phyloP scores from a whole-genome alignment of 2,797 vertebrate genomes.

The Scyliorhinus canicula region DNA sequence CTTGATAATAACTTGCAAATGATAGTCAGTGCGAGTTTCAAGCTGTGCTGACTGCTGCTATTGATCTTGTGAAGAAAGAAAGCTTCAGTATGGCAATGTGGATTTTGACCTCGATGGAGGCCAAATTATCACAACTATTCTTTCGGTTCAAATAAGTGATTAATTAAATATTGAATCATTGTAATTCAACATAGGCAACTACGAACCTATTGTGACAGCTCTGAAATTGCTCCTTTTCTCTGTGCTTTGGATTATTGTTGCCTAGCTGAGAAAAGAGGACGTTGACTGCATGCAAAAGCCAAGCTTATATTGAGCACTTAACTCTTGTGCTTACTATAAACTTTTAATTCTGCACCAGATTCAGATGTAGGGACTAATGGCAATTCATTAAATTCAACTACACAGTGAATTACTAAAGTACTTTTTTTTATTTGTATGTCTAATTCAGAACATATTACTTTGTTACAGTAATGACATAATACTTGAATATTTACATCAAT shows the following conservation, averaged over 20 bases:
- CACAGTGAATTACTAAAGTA: not conserved
- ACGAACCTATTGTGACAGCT: not conserved
- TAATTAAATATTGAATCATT: not conserved
- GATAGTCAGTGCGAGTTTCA: not conserved
- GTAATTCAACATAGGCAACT: not conserved
- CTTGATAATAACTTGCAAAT: not conserved
- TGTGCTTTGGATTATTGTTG: not conserved
- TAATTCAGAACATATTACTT: not conserved
- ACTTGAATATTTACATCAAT: not conserved
- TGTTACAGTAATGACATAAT: not conserved
- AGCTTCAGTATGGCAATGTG: not conserved
- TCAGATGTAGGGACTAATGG: not conserved
- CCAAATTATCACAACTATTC: slow-evolving; percentile 14
- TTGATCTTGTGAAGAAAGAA: not conserved
- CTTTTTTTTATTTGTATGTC: not conserved
- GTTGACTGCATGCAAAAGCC: not conserved
- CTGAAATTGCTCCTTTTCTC: not conserved
- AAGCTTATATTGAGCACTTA: not conserved
- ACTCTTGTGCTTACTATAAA: not conserved
- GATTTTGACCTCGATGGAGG: not conserved
- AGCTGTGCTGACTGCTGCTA: slow-evolving; percentile 1
- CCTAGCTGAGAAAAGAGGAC: too few relatives aligned
- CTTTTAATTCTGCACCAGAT: not conserved
- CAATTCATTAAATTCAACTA: not conserved
- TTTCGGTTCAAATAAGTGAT: not conserved